These are phyloP conservation scores for Romanogobio albipinnatus DNA, from an alignment of 2,113 vertebrate species.

Conservation along the genomic window DNA sequence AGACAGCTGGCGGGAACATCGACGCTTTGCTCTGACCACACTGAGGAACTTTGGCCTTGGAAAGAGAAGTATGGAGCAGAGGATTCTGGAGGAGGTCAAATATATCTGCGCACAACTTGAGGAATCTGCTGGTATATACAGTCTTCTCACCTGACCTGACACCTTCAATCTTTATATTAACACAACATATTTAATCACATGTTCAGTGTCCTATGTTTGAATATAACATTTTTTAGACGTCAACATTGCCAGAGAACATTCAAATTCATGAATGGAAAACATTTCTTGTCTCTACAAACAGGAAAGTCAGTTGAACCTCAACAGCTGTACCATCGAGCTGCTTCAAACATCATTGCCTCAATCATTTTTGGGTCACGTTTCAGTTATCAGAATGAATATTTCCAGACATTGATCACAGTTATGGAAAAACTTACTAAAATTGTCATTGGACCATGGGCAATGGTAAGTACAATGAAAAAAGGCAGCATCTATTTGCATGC, in stretches of 20 bases:
- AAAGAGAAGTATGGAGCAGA: slow-evolving; percentile 75
- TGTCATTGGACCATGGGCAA: slow-evolving; percentile 39
- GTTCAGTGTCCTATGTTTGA: background rate
- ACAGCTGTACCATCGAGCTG: slow-evolving; percentile 54
- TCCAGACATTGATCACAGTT: slow-evolving; percentile 57
- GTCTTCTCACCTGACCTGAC: background rate
- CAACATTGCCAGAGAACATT: background rate
- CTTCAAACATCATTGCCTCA: slow-evolving; percentile 69
- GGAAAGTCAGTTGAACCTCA: slow-evolving; percentile 41
- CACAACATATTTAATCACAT: background rate
- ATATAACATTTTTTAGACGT: background rate
- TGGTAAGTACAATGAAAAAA: slow-evolving; percentile 29
- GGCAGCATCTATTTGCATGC: background rate
- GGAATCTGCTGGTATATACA: slow-evolving; percentile 35
- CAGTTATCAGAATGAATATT: slow-evolving; percentile 56
- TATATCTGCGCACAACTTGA: slow-evolving; percentile 27
- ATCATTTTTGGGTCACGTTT: slow-evolving; percentile 68
- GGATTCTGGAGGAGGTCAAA: slow-evolving; percentile 68
- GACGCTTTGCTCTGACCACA: slow-evolving; percentile 68
- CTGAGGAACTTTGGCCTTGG: slow-evolving; percentile 77
- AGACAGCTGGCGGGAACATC: slow-evolving; percentile 64
- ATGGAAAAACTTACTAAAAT: slow-evolving; percentile 4
- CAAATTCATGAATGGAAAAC: background rate
- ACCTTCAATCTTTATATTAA: background rate
- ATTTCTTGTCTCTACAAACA: background rate